Conservation (phyloP, 2,888 invertebrate genomes). For the Romanomermis culicivorax region DNA sequence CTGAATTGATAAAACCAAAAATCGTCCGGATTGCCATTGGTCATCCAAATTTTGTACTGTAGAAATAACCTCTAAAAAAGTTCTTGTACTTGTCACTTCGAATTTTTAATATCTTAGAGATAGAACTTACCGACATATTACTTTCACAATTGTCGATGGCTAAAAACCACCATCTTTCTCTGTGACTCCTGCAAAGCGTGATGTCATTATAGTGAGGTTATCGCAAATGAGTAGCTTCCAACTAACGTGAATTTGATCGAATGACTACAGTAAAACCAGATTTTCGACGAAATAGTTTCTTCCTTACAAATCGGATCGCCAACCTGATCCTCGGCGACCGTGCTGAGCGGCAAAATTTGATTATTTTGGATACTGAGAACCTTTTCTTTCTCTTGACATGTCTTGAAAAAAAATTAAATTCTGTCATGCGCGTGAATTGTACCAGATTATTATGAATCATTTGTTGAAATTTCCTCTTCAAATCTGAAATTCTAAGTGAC, state of each 20-base stretch:
- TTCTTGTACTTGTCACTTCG: no score
- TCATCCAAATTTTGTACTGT: constrained; percentile 60
- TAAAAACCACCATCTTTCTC: constrained; percentile 85
- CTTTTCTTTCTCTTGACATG: constrained; percentile 49
- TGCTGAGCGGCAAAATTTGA: constrained; percentile 53
- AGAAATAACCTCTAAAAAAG: constrained; percentile 47
- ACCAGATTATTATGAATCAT: constrained; percentile 8
- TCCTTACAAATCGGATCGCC: constrained; percentile 21
- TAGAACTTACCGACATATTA: no score
- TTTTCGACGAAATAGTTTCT: constrained; percentile 9
- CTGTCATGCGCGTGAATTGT: not conserved
- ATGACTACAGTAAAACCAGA: constrained; percentile 21
- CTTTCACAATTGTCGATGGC: constrained; percentile 62
- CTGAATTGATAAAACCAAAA: constrained; percentile 75
- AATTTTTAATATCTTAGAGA: no score
- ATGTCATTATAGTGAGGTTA: no score
- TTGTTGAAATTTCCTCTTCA: constrained; percentile 10
- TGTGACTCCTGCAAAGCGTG: constrained; percentile 49
- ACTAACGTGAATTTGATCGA: constrained; percentile 1
- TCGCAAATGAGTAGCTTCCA: no score
- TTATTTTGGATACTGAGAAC: constrained; percentile 49
- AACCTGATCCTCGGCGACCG: constrained; percentile 13
- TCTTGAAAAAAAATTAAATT: constrained; percentile 34
- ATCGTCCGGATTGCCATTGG: constrained; percentile 56
- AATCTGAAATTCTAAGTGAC: not conserved